phyloP scores from a whole-genome alignment of 2,113 vertebrate genomes.

The Heloderma charlesbogerti region DNA sequence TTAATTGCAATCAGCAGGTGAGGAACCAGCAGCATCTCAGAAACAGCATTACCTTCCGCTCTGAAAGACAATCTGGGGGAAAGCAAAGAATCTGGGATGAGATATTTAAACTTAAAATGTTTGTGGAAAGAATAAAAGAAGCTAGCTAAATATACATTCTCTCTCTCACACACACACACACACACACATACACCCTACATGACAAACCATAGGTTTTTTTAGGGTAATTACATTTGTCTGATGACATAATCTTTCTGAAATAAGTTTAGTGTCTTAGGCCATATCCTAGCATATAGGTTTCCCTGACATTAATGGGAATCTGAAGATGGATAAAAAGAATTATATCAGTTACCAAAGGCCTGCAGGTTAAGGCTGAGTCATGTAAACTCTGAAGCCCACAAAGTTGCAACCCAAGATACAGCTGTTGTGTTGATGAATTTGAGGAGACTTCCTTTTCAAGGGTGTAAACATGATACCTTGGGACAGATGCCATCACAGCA shows the following conservation, averaged over 20 bases:
- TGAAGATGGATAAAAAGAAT: slow-evolving; percentile 53
- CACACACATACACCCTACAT: too few relatives aligned
- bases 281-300: slow-evolving; percentile 13
- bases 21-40: slow-evolving; percentile 70
- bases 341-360: slow-evolving; percentile 61
- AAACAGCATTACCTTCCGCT: slow-evolving; percentile 64
- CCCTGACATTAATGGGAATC: neutral
- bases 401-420: slow-evolving; percentile 18
- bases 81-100: slow-evolving; percentile 40
- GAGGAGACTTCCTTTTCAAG: slow-evolving; percentile 53
- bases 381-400: slow-evolving; percentile 55
- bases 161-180: too few relatives aligned
- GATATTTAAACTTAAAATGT: slow-evolving; percentile 66
- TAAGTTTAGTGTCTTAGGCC: accelerated
- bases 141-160: slow-evolving; percentile 44
- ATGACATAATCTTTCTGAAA: neutral
- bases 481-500: slow-evolving; percentile 60
- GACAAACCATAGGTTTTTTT: too few relatives aligned
- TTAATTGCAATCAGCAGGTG: slow-evolving; percentile 79
- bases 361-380: slow-evolving; percentile 66
- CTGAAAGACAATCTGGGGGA: slow-evolving; percentile 63
- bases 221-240: accelerated
- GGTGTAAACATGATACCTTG: slow-evolving; percentile 51
- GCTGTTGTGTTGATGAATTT: slow-evolving; percentile 49
- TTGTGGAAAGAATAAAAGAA: slow-evolving; percentile 65